phyloP scores from a whole-genome alignment of 2,113 vertebrate genomes.

The Okapia johnstoni region DNA sequence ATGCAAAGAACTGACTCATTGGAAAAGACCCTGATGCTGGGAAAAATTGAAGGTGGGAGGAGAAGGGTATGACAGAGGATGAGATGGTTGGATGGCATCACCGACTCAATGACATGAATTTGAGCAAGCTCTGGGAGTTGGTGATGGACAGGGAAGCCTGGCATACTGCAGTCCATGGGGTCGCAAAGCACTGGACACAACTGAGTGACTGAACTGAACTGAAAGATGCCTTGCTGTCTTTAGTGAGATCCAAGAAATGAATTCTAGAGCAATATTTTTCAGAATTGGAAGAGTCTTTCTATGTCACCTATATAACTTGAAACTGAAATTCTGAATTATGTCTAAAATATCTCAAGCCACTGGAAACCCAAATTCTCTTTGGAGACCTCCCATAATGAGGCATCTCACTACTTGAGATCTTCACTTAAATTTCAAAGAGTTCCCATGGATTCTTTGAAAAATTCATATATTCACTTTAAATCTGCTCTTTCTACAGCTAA shows the following conservation, averaged over 20 bases:
- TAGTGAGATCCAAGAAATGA: neutral
- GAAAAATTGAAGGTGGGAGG: neutral
- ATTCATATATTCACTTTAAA: neutral
- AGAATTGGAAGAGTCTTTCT: neutral
- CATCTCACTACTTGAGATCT: neutral
- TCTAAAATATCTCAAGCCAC: neutral
- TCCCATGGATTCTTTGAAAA: neutral
- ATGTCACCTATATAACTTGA: neutral
- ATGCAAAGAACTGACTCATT: neutral
- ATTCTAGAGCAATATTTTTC: neutral
- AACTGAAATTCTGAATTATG: neutral
- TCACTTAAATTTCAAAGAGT: neutral
- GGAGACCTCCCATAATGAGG: neutral
- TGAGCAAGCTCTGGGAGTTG: neutral
- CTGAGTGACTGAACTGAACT: neutral
- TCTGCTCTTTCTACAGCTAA: neutral
- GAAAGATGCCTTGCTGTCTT: neutral
- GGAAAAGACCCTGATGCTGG: neutral
- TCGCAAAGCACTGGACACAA: neutral
- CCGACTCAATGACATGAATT: fast-evolving
- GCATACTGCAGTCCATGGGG: neutral
- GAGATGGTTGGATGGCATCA: neutral
- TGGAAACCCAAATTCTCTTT: neutral
- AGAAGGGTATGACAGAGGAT: neutral
- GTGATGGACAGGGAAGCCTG: neutral